Evolutionary conservation across 1,140 invertebrate genomes (phyloP).

Genomic region (Trachymyrmex cornetzi): DNA sequence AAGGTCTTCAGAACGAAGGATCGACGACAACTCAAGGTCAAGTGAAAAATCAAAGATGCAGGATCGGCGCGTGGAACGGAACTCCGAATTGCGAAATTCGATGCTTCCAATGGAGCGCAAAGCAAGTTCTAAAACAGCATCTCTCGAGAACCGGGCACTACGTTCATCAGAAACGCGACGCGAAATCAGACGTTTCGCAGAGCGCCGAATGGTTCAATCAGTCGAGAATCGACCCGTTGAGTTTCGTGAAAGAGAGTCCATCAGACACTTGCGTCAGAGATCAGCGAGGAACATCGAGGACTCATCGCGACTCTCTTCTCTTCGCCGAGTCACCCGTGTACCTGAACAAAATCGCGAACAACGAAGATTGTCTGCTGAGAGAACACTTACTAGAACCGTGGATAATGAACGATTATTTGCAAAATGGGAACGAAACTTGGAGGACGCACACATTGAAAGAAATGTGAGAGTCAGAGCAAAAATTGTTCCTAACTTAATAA

Average conservation of each 20-base stretch:
- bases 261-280: conserved; percentile 36
- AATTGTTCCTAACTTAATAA: background rate
- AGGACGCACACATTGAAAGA: conserved; percentile 38
- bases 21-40: background rate
- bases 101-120: background rate
- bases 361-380: conserved; percentile 11
- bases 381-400: background rate
- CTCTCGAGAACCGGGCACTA: background rate
- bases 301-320: background rate
- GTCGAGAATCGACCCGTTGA: conserved; percentile 21
- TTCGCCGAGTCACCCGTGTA: background rate
- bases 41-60: conserved; percentile 20
- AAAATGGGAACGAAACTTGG: conserved; percentile 24
- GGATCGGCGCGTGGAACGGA: conserved; percentile 7
- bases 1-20: background rate
- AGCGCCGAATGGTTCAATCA: conserved; percentile 23
- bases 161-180: conserved; percentile 18
- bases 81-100: background rate
- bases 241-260: conserved; percentile 10
- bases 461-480: background rate
- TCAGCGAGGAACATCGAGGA: background rate
- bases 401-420: conserved; percentile 40
- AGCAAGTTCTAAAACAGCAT: background rate
- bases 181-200: background rate
- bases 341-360: conserved; percentile 18